phyloP scores from a whole-genome alignment of 2,888 invertebrate genomes.

The Watsonalla binaria region DNA sequence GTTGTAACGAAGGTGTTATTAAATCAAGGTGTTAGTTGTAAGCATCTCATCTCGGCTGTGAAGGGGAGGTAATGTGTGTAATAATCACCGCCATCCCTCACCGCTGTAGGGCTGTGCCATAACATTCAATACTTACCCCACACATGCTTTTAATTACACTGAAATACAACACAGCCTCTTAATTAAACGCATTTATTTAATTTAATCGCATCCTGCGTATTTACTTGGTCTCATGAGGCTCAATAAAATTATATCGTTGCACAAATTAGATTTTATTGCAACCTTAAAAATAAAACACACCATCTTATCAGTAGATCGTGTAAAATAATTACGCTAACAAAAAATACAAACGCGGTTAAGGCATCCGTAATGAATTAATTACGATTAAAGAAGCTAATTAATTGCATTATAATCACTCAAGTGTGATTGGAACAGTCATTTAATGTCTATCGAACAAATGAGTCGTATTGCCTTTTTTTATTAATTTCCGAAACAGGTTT shows the following conservation, averaged over 20 bases:
- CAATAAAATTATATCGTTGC: neutral
- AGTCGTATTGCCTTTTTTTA: constrained; percentile 31
- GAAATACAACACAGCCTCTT: constrained; percentile 53
- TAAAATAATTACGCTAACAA: constrained; percentile 25
- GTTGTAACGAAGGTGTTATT: constrained; percentile 13
- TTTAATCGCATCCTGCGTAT: constrained; percentile 27
- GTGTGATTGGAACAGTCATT: constrained; percentile 21
- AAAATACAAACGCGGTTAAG: constrained; percentile 21
- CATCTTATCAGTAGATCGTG: constrained; percentile 21
- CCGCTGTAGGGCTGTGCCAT: constrained; percentile 30
- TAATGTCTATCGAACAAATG: constrained; percentile 44
- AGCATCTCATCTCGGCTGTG: constrained; percentile 23
- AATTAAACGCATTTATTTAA: constrained; percentile 45
- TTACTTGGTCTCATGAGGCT: constrained; percentile 6
- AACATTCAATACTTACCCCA: constrained; percentile 50
- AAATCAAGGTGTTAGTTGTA: constrained; percentile 40
- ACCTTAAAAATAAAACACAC: constrained; percentile 4
- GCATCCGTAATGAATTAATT: constrained; percentile 39
- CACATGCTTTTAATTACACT: constrained; percentile 55
- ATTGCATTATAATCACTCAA: constrained; percentile 41
- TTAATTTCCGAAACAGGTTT: constrained; percentile 34
- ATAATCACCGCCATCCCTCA: constrained; percentile 67
- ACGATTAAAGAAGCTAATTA: constrained; percentile 40
- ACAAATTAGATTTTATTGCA: constrained; percentile 4
- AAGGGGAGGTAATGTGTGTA: constrained; percentile 58